phyloP scores from a whole-genome alignment of 1,140 invertebrate species.

The Penaeus chinensis region DNA sequence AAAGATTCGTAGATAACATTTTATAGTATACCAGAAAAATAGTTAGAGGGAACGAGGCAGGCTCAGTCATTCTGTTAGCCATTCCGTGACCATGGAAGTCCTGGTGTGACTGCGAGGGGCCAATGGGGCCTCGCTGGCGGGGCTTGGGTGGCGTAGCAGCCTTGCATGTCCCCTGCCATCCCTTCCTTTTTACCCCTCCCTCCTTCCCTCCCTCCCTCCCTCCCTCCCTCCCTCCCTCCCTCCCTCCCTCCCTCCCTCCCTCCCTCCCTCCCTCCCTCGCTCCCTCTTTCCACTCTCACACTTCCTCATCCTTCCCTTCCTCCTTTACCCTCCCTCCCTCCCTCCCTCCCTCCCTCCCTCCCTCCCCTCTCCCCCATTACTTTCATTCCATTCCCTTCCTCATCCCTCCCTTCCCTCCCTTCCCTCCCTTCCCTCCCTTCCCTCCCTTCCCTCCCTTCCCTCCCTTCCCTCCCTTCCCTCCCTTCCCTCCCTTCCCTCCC shows the following conservation, averaged over 20 bases:
- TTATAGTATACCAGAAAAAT: too few relatives aligned
- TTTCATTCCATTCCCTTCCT: background rate
- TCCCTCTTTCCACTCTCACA: background rate
- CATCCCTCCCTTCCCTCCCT: background rate
- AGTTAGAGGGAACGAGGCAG: too few relatives aligned
- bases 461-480: background rate
- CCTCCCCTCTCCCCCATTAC: background rate
- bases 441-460: background rate
- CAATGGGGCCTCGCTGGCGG: too few relatives aligned
- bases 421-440: background rate
- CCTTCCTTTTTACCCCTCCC: too few relatives aligned
- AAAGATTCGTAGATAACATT: too few relatives aligned
- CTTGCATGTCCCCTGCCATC: too few relatives aligned
- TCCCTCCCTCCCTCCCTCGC: background rate
- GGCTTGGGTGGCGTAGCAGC: too few relatives aligned
- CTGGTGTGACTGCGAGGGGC: too few relatives aligned
- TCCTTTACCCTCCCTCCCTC: background rate
- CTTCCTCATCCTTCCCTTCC: background rate
- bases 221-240: too few relatives aligned
- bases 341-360: background rate
- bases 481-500: background rate
- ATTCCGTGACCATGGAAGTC: too few relatives aligned
- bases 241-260: background rate
- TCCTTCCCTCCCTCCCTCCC: too few relatives aligned
- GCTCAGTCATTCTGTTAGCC: too few relatives aligned